A percentile compares a stretch with the other conserved stretches of the same genome.
phyloP scores from a whole-genome alignment of 2,888 invertebrate genomes.

The Kuschelorhynchus macadamiae region DNA sequence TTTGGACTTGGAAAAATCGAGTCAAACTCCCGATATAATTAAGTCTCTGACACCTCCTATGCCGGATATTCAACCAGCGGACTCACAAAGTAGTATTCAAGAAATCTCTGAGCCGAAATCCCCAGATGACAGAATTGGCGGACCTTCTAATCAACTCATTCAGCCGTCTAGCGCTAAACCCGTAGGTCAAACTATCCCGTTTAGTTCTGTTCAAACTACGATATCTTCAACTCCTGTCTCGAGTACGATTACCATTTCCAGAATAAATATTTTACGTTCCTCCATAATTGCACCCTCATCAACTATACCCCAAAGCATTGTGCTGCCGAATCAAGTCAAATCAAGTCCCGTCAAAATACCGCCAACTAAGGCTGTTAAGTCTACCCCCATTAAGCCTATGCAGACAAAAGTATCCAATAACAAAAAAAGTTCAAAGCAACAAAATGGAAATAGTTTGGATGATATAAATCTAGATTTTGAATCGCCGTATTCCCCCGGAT shows the following conservation, averaged over 20 bases:
- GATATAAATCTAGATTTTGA: slow-evolving; percentile 79
- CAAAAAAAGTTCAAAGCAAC: slow-evolving; percentile 46
- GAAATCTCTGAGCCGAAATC: slow-evolving; percentile 62
- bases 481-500: slow-evolving; percentile 91
- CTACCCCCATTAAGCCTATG: slow-evolving; percentile 74
- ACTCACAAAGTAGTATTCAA: slow-evolving; percentile 65
- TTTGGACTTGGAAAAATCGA: slow-evolving; percentile 58
- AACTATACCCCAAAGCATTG: slow-evolving; percentile 68
- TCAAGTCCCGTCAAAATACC: slow-evolving; percentile 68
- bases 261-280: slow-evolving; percentile 66
- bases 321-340: slow-evolving; percentile 70
- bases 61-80: slow-evolving; percentile 66
- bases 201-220: slow-evolving; percentile 60
- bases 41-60: slow-evolving; percentile 65
- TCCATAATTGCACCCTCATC: slow-evolving; percentile 63
- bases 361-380: slow-evolving; percentile 74
- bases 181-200: slow-evolving; percentile 63
- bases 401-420: slow-evolving; percentile 58
- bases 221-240: slow-evolving; percentile 63
- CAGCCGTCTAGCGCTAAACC: slow-evolving; percentile 62
- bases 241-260: slow-evolving; percentile 59
- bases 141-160: slow-evolving; percentile 51
- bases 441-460: slow-evolving; percentile 66
- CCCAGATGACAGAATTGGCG: slow-evolving; percentile 59
- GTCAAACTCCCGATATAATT: slow-evolving; percentile 53